Evolutionary conservation across 1,140 invertebrate species (phyloP), one percentile per base, ranked within the genome.

Genomic region (Drosophila burlai): DNA sequence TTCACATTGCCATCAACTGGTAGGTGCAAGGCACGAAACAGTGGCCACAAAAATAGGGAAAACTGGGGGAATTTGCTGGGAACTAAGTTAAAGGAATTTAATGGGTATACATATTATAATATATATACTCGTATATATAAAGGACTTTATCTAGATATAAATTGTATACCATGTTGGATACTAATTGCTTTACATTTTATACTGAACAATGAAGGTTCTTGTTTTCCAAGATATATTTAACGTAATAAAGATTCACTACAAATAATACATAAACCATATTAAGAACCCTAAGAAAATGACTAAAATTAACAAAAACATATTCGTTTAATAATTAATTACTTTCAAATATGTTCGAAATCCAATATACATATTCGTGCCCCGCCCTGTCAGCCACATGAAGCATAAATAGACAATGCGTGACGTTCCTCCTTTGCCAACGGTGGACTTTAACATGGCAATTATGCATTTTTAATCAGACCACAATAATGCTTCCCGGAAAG

Each of bases 391-490:
- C 18, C 24, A 34, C 31, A 26, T 29, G 10, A 57, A 59, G 21
- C 58, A 82, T 62, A 78, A 63, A 83, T 63, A 84, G 84, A 84
- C 77, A 90, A 54, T 85, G 81, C 77, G 77, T 89, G 69, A 43
- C 75, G 36, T 16, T 50, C 34, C 34, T 62, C n/a, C 59, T 16
- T 36, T n/a, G 31, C 40, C 31, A 15, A 16, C 50, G 11, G 13
- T 45, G 38, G 31, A 55, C 63, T 67, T 62, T 74, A 65, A 55
- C 60, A 80, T 72, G 66, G 68, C 60, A 81, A 79, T 79, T 90
- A 84, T 89, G 84, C 78, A 87, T 87, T 84, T 78, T 84, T 81
- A 68, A 87, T 87, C 65, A 75, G 50, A 63, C 29, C 34, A 62
- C 62, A 77, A 65, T 64, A 60, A 50, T 73, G 67, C 69, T 90